Evolutionary conservation across 2,113 vertebrate genomes (phyloP).

Genomic region (Podarcis raffonei): DNA sequence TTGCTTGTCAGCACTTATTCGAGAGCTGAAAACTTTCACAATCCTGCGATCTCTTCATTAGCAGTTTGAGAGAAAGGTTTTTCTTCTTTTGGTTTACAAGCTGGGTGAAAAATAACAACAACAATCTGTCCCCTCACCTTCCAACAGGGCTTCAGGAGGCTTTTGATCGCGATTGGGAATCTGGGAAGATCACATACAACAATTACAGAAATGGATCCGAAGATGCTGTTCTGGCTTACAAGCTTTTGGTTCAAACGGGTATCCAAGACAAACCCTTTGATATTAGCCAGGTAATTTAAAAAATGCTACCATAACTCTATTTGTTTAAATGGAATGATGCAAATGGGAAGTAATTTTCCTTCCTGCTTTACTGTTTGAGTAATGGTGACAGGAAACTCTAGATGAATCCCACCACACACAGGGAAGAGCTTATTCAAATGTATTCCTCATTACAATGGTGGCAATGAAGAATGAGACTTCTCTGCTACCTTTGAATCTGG

Average conservation of each 20-base stretch:
- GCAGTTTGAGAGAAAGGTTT: background rate
- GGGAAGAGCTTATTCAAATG: background rate
- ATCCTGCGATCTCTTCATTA: background rate
- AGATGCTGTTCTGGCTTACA: conserved; percentile 93
- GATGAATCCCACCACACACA: background rate
- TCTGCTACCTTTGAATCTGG: background rate
- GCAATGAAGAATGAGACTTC: background rate
- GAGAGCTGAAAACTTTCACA: background rate
- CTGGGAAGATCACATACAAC: conserved; percentile 87
- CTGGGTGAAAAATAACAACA: background rate
- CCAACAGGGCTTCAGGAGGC: conserved; percentile 91
- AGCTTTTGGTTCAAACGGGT: conserved; percentile 95
- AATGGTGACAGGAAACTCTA: background rate
- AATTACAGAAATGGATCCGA: conserved; percentile 95
- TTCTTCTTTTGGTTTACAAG: conserved; percentile 23
- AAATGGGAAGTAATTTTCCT: background rate
- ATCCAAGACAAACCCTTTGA: conserved; percentile 91
- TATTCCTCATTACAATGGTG: no score
- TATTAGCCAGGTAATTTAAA: conserved; percentile 82
- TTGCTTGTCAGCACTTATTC: background rate
- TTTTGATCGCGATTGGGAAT: conserved; percentile 94
- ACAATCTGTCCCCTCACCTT: conserved; percentile 13
- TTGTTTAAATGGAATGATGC: background rate
- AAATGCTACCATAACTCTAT: background rate
- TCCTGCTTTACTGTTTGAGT: background rate